Base-by-base conservation (phyloP, 2,797 vertebrate species). In the Pygocentrus nattereri region DNA sequence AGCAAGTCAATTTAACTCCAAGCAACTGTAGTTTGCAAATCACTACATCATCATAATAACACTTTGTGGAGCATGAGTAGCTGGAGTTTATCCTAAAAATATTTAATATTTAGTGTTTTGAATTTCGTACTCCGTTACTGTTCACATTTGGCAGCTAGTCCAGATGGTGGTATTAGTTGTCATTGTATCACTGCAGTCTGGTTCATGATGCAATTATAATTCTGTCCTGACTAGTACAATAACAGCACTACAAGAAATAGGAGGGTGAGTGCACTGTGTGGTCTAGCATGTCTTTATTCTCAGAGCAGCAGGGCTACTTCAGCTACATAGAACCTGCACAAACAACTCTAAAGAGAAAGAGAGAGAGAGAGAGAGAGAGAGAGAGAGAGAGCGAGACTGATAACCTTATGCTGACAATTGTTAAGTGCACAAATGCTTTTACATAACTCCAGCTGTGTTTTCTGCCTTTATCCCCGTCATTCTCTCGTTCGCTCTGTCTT, bases 371-470 rank as follows among this genome's bases (percentile, higher is more conserved):
- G 34, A 70, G 21, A 68, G 44, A 72, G n/a, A 47, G 49, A 21
- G n/a, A 30, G 25, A 31, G 59, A 65, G 62, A 64, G 65, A 68
- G 23, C 61, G 58, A 61, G 3, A 16, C 59, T 75, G 81, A 75
- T 62, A 75, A 79, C 65, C 64, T 30, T 79, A 54, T 58, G 59
- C 25, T 75, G 44, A 74, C 67, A 69, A 79, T 52, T 83, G 54
- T 78, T 82, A 78, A 82, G 76, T 75, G 67, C 69, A 78, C 49
- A 78, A 73, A 78, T 72, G 71, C 76, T 70, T 75, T 58, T 83
- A 74, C 77, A 70, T 69, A 83, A 79, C 71, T 83, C 71, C 71
- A 79, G 64, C 82, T 83, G 81, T 49, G 52, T 58, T 54, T 74
- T 74, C 54, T 30, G 70, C 71, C 76, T 56, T 74, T 58, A 79